Base-by-base conservation (phyloP, 2,113 vertebrate species). In the Cyanoderma ruficeps region DNA sequence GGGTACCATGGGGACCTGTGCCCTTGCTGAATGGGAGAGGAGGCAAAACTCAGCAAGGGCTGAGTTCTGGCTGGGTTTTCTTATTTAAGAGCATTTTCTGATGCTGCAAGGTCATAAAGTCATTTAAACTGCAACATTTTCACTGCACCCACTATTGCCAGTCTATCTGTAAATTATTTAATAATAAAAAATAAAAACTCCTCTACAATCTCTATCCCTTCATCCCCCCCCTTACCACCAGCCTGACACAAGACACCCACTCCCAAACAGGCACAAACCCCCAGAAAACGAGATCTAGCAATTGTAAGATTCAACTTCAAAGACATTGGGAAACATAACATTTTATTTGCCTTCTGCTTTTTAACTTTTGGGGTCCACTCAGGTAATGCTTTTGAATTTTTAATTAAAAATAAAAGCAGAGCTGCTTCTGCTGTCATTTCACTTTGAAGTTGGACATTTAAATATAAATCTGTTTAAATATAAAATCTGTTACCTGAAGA, bases 371-470 rank as follows among this genome's bases (percentile, higher is more conserved):
- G 64, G 79, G 72, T 93, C 55, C 88, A 81, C 56, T 81, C 56
- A 67, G 75, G 80, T 93, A 90, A 89, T 60, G 60, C 76, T 93
- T 95, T 95, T 83, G 78, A 71, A 90, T 88, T 95, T 96, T 92
- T 93, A 96, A 96, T 96, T 96, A 90, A 96, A 96, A 96, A 94
- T 93, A 93, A 96, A 95, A 93, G 92, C 72, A 74, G 77, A 81
- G 52, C 83, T 93, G 86, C 60, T 88, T 92, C 91, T 95, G 83
- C 72, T 82, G 81, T 87, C 57, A 11, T 71, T 96, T 87, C 25
- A 15, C 94, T 97, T 96, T 96, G 80, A 92, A 94, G 88, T 88
- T 89, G 76, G 93, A 87, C 88, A 75, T 90, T 96, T 94, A 84
- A 90, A 75, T 93, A 80, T 33, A 94, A 63, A 83, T 39, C 59